Conservation (phyloP, 2,113 vertebrate genomes). For the Lycocorax pyrrhopterus region DNA sequence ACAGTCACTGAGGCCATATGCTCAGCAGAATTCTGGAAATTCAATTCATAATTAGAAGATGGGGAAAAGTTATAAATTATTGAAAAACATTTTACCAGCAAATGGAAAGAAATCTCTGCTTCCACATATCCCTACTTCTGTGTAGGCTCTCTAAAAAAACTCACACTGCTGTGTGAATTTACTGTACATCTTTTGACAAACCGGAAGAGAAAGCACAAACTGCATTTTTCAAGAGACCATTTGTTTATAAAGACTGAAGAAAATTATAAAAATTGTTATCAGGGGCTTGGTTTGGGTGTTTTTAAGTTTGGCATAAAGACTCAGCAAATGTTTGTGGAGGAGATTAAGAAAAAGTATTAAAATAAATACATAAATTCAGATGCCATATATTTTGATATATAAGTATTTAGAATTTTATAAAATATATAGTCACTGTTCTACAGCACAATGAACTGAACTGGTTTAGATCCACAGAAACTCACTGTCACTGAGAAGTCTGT, state of each 20-base stretch:
- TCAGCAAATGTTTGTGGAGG: neutral
- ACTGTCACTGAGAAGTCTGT: neutral
- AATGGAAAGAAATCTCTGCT: neutral
- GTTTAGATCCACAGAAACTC: neutral
- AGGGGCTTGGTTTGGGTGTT: neutral
- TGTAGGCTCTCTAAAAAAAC: neutral
- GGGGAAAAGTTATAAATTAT: neutral
- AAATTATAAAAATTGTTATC: accelerated
- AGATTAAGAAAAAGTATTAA: neutral
- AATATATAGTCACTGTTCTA: neutral
- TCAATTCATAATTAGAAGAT: neutral
- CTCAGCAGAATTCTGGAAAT: neutral
- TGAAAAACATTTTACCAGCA: neutral
- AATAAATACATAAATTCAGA: neutral
- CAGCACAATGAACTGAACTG: neutral
- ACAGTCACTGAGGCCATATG: neutral
- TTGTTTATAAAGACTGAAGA: neutral
- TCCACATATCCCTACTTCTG: neutral
- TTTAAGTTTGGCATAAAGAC: neutral
- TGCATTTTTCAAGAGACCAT: neutral
- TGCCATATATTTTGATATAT: neutral
- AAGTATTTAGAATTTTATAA: neutral
- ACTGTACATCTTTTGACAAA: neutral
- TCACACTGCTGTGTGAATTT: neutral
- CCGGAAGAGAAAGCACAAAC: neutral